A percentile compares a stretch with the other conserved stretches of the same genome.
Evolutionary conservation across 2,888 invertebrate species (phyloP).

Genomic region (Hemithea aestivaria): DNA sequence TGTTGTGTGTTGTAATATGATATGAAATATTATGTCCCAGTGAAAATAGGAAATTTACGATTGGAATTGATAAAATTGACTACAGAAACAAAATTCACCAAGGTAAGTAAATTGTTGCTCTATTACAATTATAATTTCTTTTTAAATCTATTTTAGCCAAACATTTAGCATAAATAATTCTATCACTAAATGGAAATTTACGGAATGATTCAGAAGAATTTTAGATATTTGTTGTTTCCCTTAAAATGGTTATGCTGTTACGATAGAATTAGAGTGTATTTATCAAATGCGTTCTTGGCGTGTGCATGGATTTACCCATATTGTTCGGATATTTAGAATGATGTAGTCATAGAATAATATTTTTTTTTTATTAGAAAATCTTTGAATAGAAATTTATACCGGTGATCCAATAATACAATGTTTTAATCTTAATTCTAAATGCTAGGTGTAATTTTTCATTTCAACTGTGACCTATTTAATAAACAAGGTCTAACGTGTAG

Average conservation of each 20-base stretch:
- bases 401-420: not conserved
- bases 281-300: constrained; percentile 16
- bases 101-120: constrained; percentile 37
- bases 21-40: constrained; percentile 14
- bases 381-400: too few species aligned
- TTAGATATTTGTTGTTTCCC: constrained; percentile 26
- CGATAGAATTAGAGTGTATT: constrained; percentile 26
- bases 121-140: not conserved
- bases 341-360: too few species aligned
- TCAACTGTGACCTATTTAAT: constrained; percentile 17
- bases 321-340: too few species aligned
- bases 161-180: too few species aligned
- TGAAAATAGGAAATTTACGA: constrained; percentile 16
- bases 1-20: constrained; percentile 1
- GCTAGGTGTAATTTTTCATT: constrained; percentile 11
- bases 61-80: constrained; percentile 9
- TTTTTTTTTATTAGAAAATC: too few species aligned
- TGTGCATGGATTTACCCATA: constrained; percentile 9
- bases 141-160: too few species aligned
- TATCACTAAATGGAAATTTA: constrained; percentile 37
- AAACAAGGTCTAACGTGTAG: constrained; percentile 5
- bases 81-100: constrained; percentile 22
- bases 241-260: constrained; percentile 26
- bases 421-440: not conserved
- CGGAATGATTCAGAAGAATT: constrained; percentile 30